phyloP scores from a whole-genome alignment of 2,888 invertebrate species.

The Zygothrica quintamaculata region DNA sequence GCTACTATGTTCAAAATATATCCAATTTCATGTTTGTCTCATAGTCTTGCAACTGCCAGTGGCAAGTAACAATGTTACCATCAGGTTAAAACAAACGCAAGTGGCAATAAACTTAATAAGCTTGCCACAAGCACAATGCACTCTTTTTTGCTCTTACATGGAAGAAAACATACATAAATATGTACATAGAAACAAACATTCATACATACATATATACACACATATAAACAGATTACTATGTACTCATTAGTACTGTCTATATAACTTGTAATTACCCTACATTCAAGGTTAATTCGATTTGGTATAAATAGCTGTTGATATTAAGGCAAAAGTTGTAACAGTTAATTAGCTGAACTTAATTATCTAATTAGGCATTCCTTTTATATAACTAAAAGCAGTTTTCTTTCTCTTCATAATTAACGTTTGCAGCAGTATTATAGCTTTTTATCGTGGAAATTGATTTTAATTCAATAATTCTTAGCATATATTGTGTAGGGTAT shows the following conservation, averaged over 20 bases:
- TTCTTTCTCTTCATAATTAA: too few species aligned
- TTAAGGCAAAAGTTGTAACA: too few species aligned
- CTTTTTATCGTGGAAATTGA: too few species aligned
- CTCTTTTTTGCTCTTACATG: constrained; percentile 25
- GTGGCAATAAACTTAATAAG: constrained; percentile 55
- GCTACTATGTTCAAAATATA: constrained; percentile 23
- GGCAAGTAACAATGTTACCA: background rate
- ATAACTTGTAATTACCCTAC: constrained; percentile 17
- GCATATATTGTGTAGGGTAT: constrained; percentile 9
- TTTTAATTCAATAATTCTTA: background rate
- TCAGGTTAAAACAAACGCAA: constrained; percentile 34
- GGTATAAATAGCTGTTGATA: constrained; percentile 1
- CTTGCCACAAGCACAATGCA: constrained; percentile 38
- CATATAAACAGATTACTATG: too few species aligned
- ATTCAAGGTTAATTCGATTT: background rate
- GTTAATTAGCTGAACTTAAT: too few species aligned
- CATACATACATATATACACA: constrained; percentile 1
- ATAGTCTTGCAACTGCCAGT: constrained; percentile 38
- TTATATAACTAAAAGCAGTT: too few species aligned
- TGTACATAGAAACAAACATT: constrained; percentile 22
- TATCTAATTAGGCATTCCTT: too few species aligned
- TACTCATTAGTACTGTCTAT: constrained; percentile 1
- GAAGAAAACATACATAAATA: constrained; percentile 22
- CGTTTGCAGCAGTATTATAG: too few species aligned
- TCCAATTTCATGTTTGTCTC: constrained; percentile 50